A percentile compares a stretch with the other conserved stretches of the same genome.
Conservation (phyloP, 2,113 vertebrate species). For the Solea solea region DNA sequence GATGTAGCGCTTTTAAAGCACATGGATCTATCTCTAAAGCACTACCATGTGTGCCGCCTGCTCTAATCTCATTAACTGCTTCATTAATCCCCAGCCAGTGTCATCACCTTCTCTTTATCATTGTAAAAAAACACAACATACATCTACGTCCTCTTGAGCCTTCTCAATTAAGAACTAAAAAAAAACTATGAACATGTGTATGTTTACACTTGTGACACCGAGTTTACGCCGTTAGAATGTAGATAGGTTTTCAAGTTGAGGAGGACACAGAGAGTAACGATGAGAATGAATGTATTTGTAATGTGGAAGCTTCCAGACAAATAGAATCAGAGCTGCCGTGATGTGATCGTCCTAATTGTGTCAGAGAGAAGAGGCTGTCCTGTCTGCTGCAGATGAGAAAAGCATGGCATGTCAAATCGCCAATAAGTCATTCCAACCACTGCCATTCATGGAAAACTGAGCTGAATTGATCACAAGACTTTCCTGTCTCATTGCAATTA, state of each 20-base stretch:
- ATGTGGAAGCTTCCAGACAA: constrained; percentile 57
- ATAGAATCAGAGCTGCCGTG: constrained; percentile 32
- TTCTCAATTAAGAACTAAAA: constrained; percentile 23
- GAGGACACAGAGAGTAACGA: constrained; percentile 23
- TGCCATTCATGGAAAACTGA: constrained; percentile 61
- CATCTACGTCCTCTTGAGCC: constrained; percentile 23
- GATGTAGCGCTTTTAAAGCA: constrained; percentile 73
- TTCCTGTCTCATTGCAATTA: constrained; percentile 56
- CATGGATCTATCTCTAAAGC: constrained; percentile 66
- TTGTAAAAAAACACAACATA: constrained; percentile 11
- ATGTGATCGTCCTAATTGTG: constrained; percentile 58
- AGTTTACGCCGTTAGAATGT: constrained; percentile 1
- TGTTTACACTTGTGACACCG: constrained; percentile 26
- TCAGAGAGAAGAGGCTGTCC: constrained; percentile 43
- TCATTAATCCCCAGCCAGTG: constrained; percentile 64
- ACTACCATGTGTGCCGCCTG: constrained; percentile 74
- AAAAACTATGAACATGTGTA: constrained; percentile 8
- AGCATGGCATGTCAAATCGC: constrained; percentile 64
- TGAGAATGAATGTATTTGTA: constrained; percentile 31
- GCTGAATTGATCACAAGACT: constrained; percentile 51
- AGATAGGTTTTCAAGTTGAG: constrained; percentile 9
- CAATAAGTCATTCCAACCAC: constrained; percentile 52
- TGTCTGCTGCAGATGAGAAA: constrained; percentile 65
- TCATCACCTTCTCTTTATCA: constrained; percentile 57
- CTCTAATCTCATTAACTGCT: constrained; percentile 69